Evolutionary conservation across 2,113 vertebrate genomes (phyloP).

Genomic region (Lophotis ruficrista): DNA sequence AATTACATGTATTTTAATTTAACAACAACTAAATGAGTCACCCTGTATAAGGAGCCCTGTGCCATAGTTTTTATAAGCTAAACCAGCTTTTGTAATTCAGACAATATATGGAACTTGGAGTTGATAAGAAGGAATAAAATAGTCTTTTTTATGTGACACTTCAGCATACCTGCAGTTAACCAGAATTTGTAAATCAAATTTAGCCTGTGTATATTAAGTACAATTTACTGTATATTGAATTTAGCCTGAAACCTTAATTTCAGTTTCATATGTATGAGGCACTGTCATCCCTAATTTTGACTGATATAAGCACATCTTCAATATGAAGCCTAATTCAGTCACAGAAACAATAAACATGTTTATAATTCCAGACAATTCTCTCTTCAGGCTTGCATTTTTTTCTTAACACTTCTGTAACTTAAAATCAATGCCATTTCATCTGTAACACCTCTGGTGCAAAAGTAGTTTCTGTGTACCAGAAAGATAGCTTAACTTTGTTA

Average conservation of each 20-base stretch:
- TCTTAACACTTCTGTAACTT: not conserved
- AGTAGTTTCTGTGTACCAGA: not conserved
- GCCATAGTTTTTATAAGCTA: not conserved
- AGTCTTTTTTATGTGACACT: not conserved
- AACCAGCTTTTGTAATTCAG: not conserved
- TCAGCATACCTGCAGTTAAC: not conserved
- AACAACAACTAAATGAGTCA: not conserved
- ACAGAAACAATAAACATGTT: not conserved
- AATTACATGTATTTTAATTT: slow-evolving; percentile 29
- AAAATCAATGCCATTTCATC: not conserved
- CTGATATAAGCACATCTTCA: not conserved
- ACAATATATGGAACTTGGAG: not conserved
- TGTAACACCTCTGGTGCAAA: not conserved
- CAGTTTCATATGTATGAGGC: not conserved
- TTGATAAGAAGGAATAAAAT: not conserved
- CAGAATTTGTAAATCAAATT: not conserved
- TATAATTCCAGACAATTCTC: not conserved
- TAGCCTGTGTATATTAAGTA: not conserved
- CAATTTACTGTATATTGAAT: not conserved
- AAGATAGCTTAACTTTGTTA: not conserved
- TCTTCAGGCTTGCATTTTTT: not conserved
- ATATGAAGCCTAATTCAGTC: not conserved
- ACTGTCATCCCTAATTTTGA: not conserved
- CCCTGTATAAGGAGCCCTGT: not conserved
- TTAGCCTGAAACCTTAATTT: not conserved